Evolutionary conservation across 2,113 vertebrate genomes (phyloP).

Genomic region (Scolopax mira): DNA sequence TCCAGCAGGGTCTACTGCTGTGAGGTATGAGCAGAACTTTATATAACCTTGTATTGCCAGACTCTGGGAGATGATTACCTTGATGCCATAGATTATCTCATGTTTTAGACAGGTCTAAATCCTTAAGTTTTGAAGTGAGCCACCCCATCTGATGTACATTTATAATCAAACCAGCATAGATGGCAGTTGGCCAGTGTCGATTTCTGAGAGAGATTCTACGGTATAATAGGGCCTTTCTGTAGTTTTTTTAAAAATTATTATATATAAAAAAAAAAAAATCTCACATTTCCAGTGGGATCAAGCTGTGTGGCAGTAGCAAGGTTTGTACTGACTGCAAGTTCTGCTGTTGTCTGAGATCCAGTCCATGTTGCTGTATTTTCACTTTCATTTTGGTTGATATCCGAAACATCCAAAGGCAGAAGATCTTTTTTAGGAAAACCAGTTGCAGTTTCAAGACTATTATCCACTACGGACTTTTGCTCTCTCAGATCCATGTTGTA

Average conservation of each 20-base stretch:
- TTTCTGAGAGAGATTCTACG: background rate
- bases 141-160: background rate
- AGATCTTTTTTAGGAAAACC: constrained; percentile 23
- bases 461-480: background rate
- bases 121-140: background rate
- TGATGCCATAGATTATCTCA: background rate
- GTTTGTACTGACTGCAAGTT: background rate
- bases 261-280: background rate
- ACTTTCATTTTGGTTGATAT: constrained; percentile 41
- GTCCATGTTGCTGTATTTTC: constrained; percentile 26
- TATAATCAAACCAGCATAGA: background rate
- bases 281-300: constrained; percentile 55
- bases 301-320: background rate
- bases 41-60: rapidly evolving
- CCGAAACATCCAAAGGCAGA: background rate
- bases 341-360: constrained; percentile 20
- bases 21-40: background rate
- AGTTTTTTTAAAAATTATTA: rapidly evolving
- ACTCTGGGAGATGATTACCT: background rate
- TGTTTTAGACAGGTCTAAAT: background rate
- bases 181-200: background rate
- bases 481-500: constrained; percentile 54
- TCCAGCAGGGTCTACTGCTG: background rate
- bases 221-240: background rate
- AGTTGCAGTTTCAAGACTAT: background rate